Conservation (phyloP, 1,140 invertebrate genomes). For the Drosophila cardini region DNA sequence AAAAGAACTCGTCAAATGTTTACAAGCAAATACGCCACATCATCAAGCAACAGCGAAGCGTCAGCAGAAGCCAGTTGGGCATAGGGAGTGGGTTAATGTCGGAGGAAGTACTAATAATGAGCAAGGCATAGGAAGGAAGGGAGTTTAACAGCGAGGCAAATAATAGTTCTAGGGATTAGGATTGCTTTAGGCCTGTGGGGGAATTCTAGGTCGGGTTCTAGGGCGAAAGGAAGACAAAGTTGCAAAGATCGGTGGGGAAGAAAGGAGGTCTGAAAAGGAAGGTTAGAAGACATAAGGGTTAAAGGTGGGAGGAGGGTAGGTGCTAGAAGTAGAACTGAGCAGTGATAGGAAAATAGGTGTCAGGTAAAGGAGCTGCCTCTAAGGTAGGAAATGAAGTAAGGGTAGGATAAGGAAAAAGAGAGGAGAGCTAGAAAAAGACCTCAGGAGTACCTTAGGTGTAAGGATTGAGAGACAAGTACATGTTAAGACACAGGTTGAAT, state of each 20-base stretch:
- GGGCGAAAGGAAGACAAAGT: neutral
- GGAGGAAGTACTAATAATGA: neutral
- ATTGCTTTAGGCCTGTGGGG: neutral
- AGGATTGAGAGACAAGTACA: too few species aligned
- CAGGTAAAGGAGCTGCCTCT: too few species aligned
- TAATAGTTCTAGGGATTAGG: conserved; percentile 3
- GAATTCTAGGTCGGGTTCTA: neutral
- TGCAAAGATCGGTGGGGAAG: neutral
- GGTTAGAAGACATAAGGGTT: neutral
- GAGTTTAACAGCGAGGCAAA: neutral
- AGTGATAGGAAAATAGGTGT: too few species aligned
- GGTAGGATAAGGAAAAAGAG: too few species aligned
- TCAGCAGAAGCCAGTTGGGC: conserved; percentile 5
- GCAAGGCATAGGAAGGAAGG: neutral
- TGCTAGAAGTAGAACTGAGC: too few species aligned
- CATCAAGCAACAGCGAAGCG: conserved; percentile 51
- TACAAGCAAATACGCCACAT: conserved; percentile 82
- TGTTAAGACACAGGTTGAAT: too few species aligned
- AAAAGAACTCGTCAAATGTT: conserved; percentile 72
- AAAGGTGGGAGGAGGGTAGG: neutral
- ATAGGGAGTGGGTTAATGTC: conserved; percentile 6
- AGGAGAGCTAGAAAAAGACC: too few species aligned
- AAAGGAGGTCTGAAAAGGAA: neutral
- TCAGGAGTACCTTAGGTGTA: too few species aligned
- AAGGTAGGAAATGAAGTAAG: too few species aligned